Base-by-base conservation (phyloP, 2,113 vertebrate species). In the Lucifuga dentata region DNA sequence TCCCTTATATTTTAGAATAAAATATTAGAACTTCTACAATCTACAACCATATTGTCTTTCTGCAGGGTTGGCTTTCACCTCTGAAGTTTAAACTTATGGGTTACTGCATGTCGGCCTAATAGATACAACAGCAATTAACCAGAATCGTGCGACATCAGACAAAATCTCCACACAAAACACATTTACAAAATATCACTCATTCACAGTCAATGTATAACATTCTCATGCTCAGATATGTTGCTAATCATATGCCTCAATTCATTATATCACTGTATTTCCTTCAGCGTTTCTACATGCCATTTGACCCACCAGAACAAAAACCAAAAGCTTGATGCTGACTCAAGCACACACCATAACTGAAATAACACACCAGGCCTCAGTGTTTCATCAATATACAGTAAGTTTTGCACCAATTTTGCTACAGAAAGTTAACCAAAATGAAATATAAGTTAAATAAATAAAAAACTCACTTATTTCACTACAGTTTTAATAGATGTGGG, bases 171-270 rank as follows among this genome's bases (percentile, higher is more conserved):
- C 73, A 81, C 76, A 73, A 80, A 80, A 70, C 51, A 90, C 78
- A 87, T 84, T 50, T 89, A 89, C 80, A 91, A 87, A 87, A 90
- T 81, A 86, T 84, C 85, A 88, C 75, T 89, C 90, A 87, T 91
- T 89, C 88, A 90, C 87, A 88, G 87, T 92, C 86, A 81, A 81
- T 79, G 77, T 89, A 73, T 84, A 88, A 93, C 92, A 93, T 91
- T 93, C 89, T 90, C 89, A 92, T 92, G 92, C 92, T 92, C 83
- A 84, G 88, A 90, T 87, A 85, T 81, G 83, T 68, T 81, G 86
- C 80, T 63, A 78, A 62, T 87, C 63, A 81, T 52, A 61, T 19
- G 49, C 55, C 52, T 74, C 9, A 50, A 77, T 55, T 63, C 66
- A 41, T 52, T 35, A 26, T 41, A 66, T 62, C 55, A 24, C 49